phyloP scores from a whole-genome alignment of 1,140 invertebrate genomes.

The Anastatus disparis region DNA sequence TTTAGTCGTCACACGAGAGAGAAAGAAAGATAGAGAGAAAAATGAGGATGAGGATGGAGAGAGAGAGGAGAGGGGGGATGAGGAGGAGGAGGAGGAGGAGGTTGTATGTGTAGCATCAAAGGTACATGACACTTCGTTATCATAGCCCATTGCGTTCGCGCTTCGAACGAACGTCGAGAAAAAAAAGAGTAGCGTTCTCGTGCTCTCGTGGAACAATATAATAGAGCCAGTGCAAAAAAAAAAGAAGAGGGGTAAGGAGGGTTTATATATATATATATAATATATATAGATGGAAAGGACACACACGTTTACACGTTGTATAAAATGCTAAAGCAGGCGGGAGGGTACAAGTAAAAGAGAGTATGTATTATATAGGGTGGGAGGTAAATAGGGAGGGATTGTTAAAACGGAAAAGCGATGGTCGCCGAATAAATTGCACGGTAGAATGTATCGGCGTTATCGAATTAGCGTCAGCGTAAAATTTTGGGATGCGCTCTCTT shows the following conservation, averaged over 20 bases:
- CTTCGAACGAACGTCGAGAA: constrained; percentile 22
- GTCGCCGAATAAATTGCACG: constrained; percentile 57
- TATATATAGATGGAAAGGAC: too few relatives aligned
- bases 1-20: constrained; percentile 23
- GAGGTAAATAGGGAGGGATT: constrained; percentile 36
- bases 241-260: neutral
- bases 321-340: too few relatives aligned
- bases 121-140: constrained; percentile 40
- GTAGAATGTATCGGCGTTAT: constrained; percentile 62
- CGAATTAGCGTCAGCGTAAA: constrained; percentile 63
- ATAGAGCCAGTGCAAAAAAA: constrained; percentile 2
- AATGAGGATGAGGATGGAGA: too few relatives aligned
- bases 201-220: constrained; percentile 20
- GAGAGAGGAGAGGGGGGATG: too few relatives aligned
- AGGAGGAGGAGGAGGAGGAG: too few relatives aligned
- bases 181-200: constrained; percentile 22
- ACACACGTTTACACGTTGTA: too few relatives aligned
- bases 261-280: too few relatives aligned
- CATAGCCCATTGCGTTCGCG: constrained; percentile 38
- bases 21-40: too few relatives aligned
- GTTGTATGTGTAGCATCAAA: constrained; percentile 9
- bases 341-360: constrained; percentile 24
- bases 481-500: constrained; percentile 53
- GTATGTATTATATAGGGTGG: too few relatives aligned
- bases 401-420: constrained; percentile 52